Percentiles rank a stretch among this genome's conserved stretches.
These are phyloP conservation scores for Hypselothyrea guttata DNA, from an alignment of 2,888 invertebrate species.

Conservation along the genomic window DNA sequence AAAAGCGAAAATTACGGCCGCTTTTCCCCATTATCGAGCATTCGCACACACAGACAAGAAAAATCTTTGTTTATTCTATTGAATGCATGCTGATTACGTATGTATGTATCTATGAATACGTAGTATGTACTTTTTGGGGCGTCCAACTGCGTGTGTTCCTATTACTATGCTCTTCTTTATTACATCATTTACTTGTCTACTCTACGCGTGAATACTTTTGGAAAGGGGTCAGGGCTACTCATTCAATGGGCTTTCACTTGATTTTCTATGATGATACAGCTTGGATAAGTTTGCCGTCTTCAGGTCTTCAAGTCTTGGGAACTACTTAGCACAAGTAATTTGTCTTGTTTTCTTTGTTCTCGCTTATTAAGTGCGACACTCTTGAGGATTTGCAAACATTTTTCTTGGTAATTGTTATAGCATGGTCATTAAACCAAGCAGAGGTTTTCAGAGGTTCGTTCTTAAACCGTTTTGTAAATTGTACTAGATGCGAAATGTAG, in stretches of 20 bases:
- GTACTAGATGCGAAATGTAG: too few relatives aligned
- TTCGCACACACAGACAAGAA: slow-evolving; percentile 34
- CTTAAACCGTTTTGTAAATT: too few relatives aligned
- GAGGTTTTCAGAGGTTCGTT: too few relatives aligned
- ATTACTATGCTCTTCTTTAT: slow-evolving; percentile 48
- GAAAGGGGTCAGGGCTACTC: slow-evolving; percentile 36
- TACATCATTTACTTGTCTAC: slow-evolving; percentile 54
- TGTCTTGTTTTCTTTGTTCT: slow-evolving; percentile 23
- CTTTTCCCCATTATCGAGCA: slow-evolving; percentile 42
- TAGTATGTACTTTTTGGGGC: too few relatives aligned
- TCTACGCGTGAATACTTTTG: slow-evolving; percentile 31
- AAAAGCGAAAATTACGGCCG: slow-evolving; percentile 46
- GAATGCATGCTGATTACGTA: slow-evolving; percentile 40
- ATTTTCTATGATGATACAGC: too few relatives aligned
- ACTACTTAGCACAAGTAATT: slow-evolving; percentile 4
- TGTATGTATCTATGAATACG: not conserved
- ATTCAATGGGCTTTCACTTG: slow-evolving; percentile 38
- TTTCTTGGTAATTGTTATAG: too few relatives aligned
- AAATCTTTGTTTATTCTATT: slow-evolving; percentile 57
- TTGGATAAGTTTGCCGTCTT: not conserved
- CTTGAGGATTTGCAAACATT: too few relatives aligned
- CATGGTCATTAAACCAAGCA: too few relatives aligned
- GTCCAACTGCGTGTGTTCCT: slow-evolving; percentile 10
- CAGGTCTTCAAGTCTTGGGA: slow-evolving; percentile 14
- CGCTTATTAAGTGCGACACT: slow-evolving; percentile 5